These are phyloP conservation scores for Lynx canadensis DNA, from an alignment of 2,113 vertebrate species.

Conservation along the genomic window DNA sequence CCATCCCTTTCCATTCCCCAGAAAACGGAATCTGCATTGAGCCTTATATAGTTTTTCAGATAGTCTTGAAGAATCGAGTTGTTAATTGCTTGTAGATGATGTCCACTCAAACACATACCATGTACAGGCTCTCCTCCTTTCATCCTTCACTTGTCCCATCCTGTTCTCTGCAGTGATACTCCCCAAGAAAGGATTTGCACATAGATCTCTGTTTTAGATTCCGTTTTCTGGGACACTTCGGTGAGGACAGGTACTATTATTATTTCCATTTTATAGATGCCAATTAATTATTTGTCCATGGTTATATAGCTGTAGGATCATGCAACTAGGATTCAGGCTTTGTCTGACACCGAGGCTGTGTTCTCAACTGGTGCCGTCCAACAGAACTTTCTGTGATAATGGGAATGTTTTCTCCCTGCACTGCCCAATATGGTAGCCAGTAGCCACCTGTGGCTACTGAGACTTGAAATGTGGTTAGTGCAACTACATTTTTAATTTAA, in stretches of 20 bases:
- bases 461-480: neutral
- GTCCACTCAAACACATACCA: neutral
- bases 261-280: neutral
- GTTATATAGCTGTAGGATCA: neutral
- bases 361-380: neutral
- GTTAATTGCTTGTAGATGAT: neutral
- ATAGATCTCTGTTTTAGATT: neutral
- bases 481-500: slow-evolving; percentile 12
- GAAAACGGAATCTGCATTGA: neutral
- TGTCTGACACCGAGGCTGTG: neutral
- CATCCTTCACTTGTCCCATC: neutral
- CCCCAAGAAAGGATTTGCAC: neutral
- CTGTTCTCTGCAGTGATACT: neutral
- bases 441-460: neutral
- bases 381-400: neutral
- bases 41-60: neutral
- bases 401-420: neutral
- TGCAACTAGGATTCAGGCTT: neutral
- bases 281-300: neutral
- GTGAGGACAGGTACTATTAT: neutral
- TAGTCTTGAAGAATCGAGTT: neutral
- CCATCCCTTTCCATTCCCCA: neutral
- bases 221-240: neutral
- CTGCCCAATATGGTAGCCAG: neutral
- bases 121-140: neutral